Conservation (phyloP, 2,888 invertebrate genomes). For the Anthophora plumipes region DNA sequence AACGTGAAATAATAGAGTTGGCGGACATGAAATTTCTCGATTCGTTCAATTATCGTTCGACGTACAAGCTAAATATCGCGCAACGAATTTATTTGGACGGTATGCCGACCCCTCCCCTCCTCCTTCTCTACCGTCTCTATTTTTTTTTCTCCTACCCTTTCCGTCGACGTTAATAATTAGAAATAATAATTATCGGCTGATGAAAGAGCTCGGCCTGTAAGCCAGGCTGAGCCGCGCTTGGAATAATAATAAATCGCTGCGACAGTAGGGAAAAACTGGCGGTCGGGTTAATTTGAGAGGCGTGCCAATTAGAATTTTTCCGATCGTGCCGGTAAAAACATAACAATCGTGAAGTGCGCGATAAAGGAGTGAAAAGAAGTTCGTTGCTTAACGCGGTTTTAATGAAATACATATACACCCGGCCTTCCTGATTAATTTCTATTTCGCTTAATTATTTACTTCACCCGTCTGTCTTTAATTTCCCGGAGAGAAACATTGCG, state of each 20-base stretch:
- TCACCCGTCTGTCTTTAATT: background rate
- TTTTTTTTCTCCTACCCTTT: background rate
- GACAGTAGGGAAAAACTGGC: slow-evolving; percentile 23
- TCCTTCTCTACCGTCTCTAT: background rate
- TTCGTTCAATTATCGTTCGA: slow-evolving; percentile 50
- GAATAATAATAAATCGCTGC: slow-evolving; percentile 56
- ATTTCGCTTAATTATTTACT: slow-evolving; percentile 44
- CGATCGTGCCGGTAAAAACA: slow-evolving; percentile 40
- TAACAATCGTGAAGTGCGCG: slow-evolving; percentile 42
- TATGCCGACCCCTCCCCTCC: background rate
- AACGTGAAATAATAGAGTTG: slow-evolving; percentile 56
- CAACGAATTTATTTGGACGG: slow-evolving; percentile 45
- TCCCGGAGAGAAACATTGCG: background rate
- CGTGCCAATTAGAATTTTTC: slow-evolving; percentile 56
- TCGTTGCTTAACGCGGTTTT: slow-evolving; percentile 7
- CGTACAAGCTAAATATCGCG: slow-evolving; percentile 53
- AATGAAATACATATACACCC: slow-evolving; percentile 24
- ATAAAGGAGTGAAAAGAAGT: slow-evolving; percentile 28
- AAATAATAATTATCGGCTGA: slow-evolving; percentile 64
- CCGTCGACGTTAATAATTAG: slow-evolving; percentile 58
- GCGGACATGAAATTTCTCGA: slow-evolving; percentile 42
- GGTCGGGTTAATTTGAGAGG: slow-evolving; percentile 54
- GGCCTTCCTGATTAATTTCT: slow-evolving; percentile 12
- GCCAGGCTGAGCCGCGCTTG: background rate
- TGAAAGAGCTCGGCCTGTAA: slow-evolving; percentile 17